Base-by-base conservation (phyloP, 2,113 vertebrate species). In the Channa maculata region DNA sequence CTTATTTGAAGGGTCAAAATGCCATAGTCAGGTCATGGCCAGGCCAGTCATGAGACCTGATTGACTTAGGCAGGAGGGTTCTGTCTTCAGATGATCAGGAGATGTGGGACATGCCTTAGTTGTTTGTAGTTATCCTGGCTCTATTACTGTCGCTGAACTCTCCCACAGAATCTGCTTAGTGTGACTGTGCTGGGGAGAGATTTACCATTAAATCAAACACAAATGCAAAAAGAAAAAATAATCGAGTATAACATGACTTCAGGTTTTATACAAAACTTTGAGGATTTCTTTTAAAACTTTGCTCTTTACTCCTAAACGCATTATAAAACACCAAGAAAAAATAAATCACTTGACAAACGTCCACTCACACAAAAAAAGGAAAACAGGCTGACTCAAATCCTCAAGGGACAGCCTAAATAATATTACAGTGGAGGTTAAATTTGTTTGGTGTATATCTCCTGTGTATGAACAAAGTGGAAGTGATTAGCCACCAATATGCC, bases 41-140 rank as follows among this genome's bases (percentile, higher is more conserved):
- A 75, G 70, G 24, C 11, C 24, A 55, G 60, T 71, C 74, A 71
- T 51, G 63, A 54, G 55, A 76, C 54, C 24, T 80, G 65, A 89
- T 76, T 75, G 79, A 83, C 77, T 91, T 78, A 80, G 62, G 77
- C 0, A 3, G 39, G 34, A 41, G n/a, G 65, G 53, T 39, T 74
- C 77, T 39, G 68, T 55, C 69, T 55, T 84, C 48, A 71, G 58
- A 86, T 67, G 59, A 84, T 85, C 50, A 78, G 51, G 64, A 38
- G 11, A 75, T 51, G 68, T 52, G 62, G 70, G 44, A 65, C 50
- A 48, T 65, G 62, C 49, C 63, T 48, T 39, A 63, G 39, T 37
- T 63, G 48, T 48, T 44, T 2, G 5, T 41, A 50, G 57, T 38
- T 41, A 44, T 43, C 65, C 36, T 2, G 60, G 38, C 51, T 33